A percentile compares a stretch with the other conserved stretches of the same genome.
Conservation (phyloP, 1,140 invertebrate genomes). For the Spodoptera frugiperda region DNA sequence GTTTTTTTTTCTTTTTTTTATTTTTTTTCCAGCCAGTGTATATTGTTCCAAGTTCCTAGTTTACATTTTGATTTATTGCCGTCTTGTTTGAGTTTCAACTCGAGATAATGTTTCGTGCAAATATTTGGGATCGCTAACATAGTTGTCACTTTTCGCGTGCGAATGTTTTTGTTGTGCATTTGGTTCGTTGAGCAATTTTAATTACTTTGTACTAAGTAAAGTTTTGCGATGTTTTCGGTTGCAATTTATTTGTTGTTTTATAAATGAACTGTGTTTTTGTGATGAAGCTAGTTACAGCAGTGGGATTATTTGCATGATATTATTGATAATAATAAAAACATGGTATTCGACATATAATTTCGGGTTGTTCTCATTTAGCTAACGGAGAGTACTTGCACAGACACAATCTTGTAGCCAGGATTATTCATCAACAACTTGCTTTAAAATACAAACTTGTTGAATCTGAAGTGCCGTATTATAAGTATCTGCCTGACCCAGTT, state of each 20-base stretch:
- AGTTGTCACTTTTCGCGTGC: conserved; percentile 23
- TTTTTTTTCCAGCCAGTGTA: conserved; percentile 31
- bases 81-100: conserved; percentile 41
- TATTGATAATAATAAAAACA: no score
- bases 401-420: no score
- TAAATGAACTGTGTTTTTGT: not conserved
- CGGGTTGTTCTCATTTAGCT: no score
- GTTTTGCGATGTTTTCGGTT: not conserved
- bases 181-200: conserved; percentile 20
- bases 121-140: conserved; percentile 41
- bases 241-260: not conserved
- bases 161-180: conserved; percentile 1
- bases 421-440: no score
- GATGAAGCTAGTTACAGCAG: no score
- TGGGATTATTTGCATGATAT: no score
- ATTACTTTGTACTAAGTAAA: conserved; percentile 1
- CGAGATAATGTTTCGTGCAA: conserved; percentile 39
- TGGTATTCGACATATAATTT: no score
- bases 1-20: conserved; percentile 60
- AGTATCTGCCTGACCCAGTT: no score
- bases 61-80: conserved; percentile 62
- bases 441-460: no score
- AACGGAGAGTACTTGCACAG: no score
- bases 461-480: no score
- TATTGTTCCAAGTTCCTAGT: conserved; percentile 57